Base-by-base conservation (phyloP, 2,797 vertebrate species). In the Denticeps clupeoides region DNA sequence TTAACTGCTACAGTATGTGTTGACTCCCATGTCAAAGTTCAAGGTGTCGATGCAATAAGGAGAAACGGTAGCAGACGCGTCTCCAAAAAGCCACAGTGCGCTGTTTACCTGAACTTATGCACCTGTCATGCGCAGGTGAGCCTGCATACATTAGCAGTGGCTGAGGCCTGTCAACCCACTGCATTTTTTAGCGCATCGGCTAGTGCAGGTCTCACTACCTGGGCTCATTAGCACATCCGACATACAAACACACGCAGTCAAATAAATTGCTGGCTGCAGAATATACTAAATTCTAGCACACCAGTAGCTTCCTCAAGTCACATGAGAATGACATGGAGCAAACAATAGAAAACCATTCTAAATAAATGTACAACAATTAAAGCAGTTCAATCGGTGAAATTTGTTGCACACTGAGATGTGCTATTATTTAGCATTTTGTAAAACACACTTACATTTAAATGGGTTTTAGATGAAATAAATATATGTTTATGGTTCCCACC, bases 131-230 rank as follows among this genome's bases (percentile, higher is more conserved):
- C 75, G 69, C 80, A 89, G 85, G 87, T 90, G 85, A 81, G 73
- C 70, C 71, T 53, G 85, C 82, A 89, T 88, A 86, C 80, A 91
- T 93, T 92, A 89, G 76, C 87, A 79, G 75, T 68, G 75, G 69
- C 71, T 82, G 80, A 72, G 58, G 79, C 84, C 73, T 78, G 87
- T 87, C 71, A 82, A 90, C 81, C 81, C 87, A 59, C 87, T 82
- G 88, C 82, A 96, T 90, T 83, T 73, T 87, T 93, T 95, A 92
- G 71, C 88, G 55, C 77, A 52, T 77, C 60, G 60, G 56, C 53
- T 85, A 65, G 71, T 80, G 82, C 86, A 69, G 80, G 62, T 59
- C 49, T 49, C 44, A 58, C 45, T 84, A 79, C 78, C 70, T 85
- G 70, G 75, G 78, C 83, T 84, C 84, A 79, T 89, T 90, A 86